phyloP scores from a whole-genome alignment of 2,113 vertebrate genomes.

The Oryzias celebensis region DNA sequence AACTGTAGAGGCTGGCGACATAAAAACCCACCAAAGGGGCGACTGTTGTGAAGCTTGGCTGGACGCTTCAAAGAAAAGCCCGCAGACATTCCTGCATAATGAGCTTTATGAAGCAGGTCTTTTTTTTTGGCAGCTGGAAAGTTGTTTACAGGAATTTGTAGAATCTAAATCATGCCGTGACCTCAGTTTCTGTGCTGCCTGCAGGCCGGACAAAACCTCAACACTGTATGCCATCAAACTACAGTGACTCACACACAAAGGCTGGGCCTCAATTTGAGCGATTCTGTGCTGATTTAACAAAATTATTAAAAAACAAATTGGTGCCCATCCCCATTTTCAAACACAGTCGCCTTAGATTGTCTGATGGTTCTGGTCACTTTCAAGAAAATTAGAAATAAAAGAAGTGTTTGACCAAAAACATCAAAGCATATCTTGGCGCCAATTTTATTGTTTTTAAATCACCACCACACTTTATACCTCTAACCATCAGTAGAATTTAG shows the following conservation, averaged over 20 bases:
- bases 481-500: slow-evolving; percentile 57
- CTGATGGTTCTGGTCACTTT: slow-evolving; percentile 29
- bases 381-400: too few species aligned
- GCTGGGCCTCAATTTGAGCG: slow-evolving; percentile 33
- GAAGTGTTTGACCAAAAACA: slow-evolving; percentile 17
- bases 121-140: too few species aligned
- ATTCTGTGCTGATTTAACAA: background rate
- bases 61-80: background rate
- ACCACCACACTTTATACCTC: slow-evolving; percentile 36
- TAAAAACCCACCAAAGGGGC: background rate
- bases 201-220: slow-evolving; percentile 27
- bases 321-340: slow-evolving; percentile 8
- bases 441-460: slow-evolving; percentile 28
- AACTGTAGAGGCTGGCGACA: background rate
- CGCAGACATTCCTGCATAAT: background rate
- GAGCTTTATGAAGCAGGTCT: background rate
- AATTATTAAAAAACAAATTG: slow-evolving; percentile 25
- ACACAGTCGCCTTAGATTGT: background rate
- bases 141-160: background rate
- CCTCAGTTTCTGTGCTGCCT: slow-evolving; percentile 13
- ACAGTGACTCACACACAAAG: slow-evolving; percentile 1
- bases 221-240: slow-evolving; percentile 40
- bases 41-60: background rate
- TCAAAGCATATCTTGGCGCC: slow-evolving; percentile 20
- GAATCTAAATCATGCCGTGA: slow-evolving; percentile 9